Evolutionary conservation across 2,888 invertebrate species (phyloP).

Genomic region (Leucophenga montana): DNA sequence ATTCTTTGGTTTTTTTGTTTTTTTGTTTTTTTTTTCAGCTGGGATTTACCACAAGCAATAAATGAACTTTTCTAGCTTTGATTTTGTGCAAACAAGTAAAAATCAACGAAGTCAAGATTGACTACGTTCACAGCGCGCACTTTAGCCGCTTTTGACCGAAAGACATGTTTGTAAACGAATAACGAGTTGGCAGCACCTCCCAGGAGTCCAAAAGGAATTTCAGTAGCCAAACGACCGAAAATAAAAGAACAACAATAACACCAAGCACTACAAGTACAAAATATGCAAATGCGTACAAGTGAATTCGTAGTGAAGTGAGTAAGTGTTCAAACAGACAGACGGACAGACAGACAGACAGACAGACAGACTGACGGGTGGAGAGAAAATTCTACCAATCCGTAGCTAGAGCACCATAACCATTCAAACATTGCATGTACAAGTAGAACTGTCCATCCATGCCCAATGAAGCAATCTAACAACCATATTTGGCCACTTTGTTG

Average conservation of each 20-base stretch:
- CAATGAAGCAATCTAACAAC: slow-evolving; percentile 55
- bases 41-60: slow-evolving; percentile 44
- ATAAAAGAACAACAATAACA: slow-evolving; percentile 27
- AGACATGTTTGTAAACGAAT: slow-evolving; percentile 31
- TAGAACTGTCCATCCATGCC: slow-evolving; percentile 34
- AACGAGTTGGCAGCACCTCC: slow-evolving; percentile 54
- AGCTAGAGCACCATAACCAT: slow-evolving; percentile 11
- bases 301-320: slow-evolving; percentile 14
- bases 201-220: slow-evolving; percentile 41
- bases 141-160: slow-evolving; percentile 26
- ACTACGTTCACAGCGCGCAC: background rate
- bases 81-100: slow-evolving; percentile 53
- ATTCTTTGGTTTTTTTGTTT: background rate
- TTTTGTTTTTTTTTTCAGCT: too few relatives aligned
- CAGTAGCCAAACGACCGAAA: background rate
- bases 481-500: slow-evolving; percentile 61
- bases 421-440: background rate
- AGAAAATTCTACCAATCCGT: slow-evolving; percentile 5
- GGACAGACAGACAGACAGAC: background rate
- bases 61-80: slow-evolving; percentile 55
- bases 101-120: background rate
- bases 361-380: background rate
- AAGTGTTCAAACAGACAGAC: background rate
- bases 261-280: slow-evolving; percentile 49
- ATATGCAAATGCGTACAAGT: slow-evolving; percentile 47